Evolutionary conservation across 2,113 vertebrate species (phyloP).

Genomic region (Mola mola): DNA sequence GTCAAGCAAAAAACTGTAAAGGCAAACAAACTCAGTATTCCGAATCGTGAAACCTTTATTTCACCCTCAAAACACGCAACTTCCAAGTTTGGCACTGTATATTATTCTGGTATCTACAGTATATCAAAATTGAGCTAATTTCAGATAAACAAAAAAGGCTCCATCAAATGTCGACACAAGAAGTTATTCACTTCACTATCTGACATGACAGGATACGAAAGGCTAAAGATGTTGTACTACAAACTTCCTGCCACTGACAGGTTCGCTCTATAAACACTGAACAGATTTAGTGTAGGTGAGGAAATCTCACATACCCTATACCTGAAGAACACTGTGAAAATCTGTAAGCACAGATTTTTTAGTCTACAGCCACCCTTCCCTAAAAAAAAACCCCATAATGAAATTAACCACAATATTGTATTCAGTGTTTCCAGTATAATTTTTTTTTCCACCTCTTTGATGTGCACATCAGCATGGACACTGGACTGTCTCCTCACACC

Average conservation of each 20-base stretch:
- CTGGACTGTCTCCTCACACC: constrained; percentile 23
- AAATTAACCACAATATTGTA: too few relatives aligned
- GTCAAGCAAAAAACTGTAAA: constrained; percentile 27
- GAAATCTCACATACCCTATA: constrained; percentile 17
- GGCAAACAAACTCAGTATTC: constrained; percentile 39
- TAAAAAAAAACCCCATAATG: too few relatives aligned
- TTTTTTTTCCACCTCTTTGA: neutral
- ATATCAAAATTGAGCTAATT: constrained; percentile 16
- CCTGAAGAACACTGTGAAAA: constrained; percentile 4
- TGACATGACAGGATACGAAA: constrained; percentile 46
- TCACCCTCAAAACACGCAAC: constrained; percentile 50
- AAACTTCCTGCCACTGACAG: constrained; percentile 30
- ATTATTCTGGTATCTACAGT: constrained; percentile 47
- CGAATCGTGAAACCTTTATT: constrained; percentile 72
- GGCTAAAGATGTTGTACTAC: constrained; percentile 38
- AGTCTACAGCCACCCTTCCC: neutral
- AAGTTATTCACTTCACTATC: constrained; percentile 37
- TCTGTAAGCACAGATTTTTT: constrained; percentile 7
- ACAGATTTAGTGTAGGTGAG: constrained; percentile 25
- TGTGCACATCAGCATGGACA: constrained; percentile 4
- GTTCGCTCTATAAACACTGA: constrained; percentile 44
- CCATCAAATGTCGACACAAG: constrained; percentile 46
- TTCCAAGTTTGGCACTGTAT: constrained; percentile 51
- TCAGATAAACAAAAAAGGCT: constrained; percentile 42
- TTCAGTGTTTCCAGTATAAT: too few relatives aligned